These are phyloP conservation scores for Buphagus erythrorhynchus DNA, from an alignment of 2,797 vertebrate species.

Conservation along the genomic window DNA sequence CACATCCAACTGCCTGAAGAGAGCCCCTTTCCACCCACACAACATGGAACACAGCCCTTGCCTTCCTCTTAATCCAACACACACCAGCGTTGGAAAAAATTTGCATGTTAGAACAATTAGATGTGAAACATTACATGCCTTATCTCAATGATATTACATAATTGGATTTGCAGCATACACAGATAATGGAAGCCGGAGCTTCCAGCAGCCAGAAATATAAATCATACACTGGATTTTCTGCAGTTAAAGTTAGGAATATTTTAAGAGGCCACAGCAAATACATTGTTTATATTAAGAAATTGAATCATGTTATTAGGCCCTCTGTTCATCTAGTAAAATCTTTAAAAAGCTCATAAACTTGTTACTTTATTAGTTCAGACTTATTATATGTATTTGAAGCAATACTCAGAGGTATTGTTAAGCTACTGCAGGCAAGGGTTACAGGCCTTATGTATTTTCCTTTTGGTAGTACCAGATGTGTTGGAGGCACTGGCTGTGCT, in stretches of 20 bases:
- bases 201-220: slow-evolving; percentile 21
- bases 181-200: slow-evolving; percentile 37
- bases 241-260: slow-evolving; percentile 38
- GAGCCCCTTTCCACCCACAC: neutral
- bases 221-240: neutral
- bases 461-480: slow-evolving; percentile 26
- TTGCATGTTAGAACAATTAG: slow-evolving; percentile 55
- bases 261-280: slow-evolving; percentile 48
- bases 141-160: slow-evolving; percentile 35
- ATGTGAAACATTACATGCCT: slow-evolving; percentile 27
- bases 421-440: slow-evolving; percentile 69
- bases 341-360: slow-evolving; percentile 83
- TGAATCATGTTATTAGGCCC: slow-evolving; percentile 67
- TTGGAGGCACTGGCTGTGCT: neutral
- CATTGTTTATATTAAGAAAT: slow-evolving; percentile 72
- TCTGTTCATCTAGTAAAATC: slow-evolving; percentile 82
- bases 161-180: neutral
- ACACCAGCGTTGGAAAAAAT: neutral
- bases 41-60: neutral
- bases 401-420: slow-evolving; percentile 78
- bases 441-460: slow-evolving; percentile 42
- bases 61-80: neutral
- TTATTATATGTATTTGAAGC: slow-evolving; percentile 75
- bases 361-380: slow-evolving; percentile 79
- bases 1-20: neutral